Conservation (phyloP, 2,113 vertebrate genomes). For the Nyctereutes procyonoides region DNA sequence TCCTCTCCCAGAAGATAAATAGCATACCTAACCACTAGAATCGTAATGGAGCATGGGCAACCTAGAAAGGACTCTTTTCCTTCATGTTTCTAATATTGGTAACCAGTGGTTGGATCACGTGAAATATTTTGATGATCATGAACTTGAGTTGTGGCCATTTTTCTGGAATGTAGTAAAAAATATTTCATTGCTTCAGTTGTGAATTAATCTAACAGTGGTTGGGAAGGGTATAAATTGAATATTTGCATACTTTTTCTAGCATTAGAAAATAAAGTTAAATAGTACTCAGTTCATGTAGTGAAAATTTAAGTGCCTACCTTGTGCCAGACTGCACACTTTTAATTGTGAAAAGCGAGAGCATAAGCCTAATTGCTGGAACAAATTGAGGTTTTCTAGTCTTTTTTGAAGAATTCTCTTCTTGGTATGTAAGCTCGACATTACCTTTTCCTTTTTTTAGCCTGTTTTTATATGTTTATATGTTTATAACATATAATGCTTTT, state of each 20-base stretch:
- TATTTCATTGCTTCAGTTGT: conserved; percentile 10
- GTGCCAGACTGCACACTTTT: background rate
- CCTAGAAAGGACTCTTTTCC: background rate
- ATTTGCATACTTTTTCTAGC: background rate
- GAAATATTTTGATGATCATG: background rate
- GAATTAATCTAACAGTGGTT: background rate
- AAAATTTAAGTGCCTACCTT: background rate
- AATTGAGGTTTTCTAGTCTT: background rate
- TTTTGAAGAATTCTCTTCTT: conserved; percentile 51
- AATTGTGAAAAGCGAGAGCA: background rate
- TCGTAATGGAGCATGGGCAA: background rate
- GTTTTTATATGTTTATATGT: conserved; percentile 48
- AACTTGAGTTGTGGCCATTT: conserved; percentile 2
- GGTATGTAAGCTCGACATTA: background rate
- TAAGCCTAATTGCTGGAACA: conserved; percentile 31
- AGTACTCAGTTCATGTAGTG: background rate
- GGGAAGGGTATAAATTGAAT: background rate
- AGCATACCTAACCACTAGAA: background rate
- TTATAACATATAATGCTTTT: background rate
- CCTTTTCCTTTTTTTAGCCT: background rate
- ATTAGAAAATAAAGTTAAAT: background rate
- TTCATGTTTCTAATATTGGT: background rate
- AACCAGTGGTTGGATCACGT: background rate
- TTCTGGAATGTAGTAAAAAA: background rate
- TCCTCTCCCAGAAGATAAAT: background rate